Evolutionary conservation across 2,113 vertebrate genomes (phyloP).

Genomic region (Ageneiosus marmoratus): DNA sequence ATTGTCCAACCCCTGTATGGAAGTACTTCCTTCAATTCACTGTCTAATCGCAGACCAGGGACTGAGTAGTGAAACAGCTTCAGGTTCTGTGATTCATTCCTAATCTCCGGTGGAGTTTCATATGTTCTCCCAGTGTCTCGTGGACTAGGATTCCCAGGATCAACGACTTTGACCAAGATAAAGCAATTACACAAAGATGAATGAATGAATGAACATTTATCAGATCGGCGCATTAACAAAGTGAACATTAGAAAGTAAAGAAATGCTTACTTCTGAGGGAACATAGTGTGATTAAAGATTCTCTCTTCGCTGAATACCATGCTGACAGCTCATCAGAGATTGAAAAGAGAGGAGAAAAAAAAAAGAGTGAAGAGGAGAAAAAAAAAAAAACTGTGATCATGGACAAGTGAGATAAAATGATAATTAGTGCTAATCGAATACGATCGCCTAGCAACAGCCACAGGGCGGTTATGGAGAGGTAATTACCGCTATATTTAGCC

Average conservation of each 20-base stretch:
- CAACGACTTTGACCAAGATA: not conserved
- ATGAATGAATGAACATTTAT: not conserved
- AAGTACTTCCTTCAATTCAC: too few relatives aligned
- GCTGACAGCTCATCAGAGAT: constrained; percentile 30
- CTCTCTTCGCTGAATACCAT: constrained; percentile 41
- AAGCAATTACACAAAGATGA: not conserved
- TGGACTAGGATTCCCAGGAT: too few relatives aligned
- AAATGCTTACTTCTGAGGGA: not conserved
- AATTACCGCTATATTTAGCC: constrained; percentile 61
- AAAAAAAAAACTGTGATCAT: constrained; percentile 47
- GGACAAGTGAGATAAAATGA: constrained; percentile 59
- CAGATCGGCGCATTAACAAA: not conserved
- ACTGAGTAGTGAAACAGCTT: not conserved
- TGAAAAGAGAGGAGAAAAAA: constrained; percentile 17
- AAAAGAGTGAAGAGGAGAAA: not conserved
- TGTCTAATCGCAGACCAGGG: too few relatives aligned
- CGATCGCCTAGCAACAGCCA: constrained; percentile 60
- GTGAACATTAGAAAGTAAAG: not conserved
- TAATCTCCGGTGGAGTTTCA: not conserved
- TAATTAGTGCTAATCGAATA: constrained; percentile 63
- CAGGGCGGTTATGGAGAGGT: constrained; percentile 47
- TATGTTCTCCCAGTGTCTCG: not conserved
- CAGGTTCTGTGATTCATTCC: not conserved
- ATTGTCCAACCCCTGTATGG: too few relatives aligned
- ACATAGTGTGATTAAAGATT: constrained; percentile 22